phyloP scores from a whole-genome alignment of 2,113 vertebrate species.

The Oriolus oriolus region DNA sequence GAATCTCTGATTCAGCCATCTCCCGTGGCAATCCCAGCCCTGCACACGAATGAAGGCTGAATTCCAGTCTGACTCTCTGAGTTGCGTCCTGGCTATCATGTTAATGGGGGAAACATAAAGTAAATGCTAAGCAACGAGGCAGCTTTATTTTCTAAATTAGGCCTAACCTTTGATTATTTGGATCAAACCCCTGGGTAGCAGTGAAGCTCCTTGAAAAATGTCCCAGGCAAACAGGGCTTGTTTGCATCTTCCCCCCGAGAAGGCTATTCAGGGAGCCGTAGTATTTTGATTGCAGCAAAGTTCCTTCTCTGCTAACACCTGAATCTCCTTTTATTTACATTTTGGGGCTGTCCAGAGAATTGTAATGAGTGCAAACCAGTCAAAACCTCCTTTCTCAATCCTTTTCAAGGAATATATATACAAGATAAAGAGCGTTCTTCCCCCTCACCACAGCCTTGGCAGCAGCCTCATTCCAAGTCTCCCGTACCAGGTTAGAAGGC shows the following conservation, averaged over 20 bases:
- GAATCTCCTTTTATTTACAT: background rate
- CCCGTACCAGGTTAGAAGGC: rapidly evolving
- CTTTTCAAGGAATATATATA: background rate
- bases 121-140: background rate
- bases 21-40: background rate
- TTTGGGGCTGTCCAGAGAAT: background rate
- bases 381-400: background rate
- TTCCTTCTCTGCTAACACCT: background rate
- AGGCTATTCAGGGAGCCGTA: background rate
- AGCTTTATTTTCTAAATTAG: background rate
- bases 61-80: background rate
- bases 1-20: background rate
- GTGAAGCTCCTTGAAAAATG: background rate
- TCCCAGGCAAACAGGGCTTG: background rate
- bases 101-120: background rate
- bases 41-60: background rate
- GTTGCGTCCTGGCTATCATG: background rate
- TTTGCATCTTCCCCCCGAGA: background rate
- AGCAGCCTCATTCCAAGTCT: background rate
- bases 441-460: background rate
- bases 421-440: background rate
- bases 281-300: background rate
- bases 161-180: background rate
- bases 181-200: background rate
- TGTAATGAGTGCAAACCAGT: background rate